Conservation (phyloP, 1,140 invertebrate genomes). For the Drosophila punjabiensis region DNA sequence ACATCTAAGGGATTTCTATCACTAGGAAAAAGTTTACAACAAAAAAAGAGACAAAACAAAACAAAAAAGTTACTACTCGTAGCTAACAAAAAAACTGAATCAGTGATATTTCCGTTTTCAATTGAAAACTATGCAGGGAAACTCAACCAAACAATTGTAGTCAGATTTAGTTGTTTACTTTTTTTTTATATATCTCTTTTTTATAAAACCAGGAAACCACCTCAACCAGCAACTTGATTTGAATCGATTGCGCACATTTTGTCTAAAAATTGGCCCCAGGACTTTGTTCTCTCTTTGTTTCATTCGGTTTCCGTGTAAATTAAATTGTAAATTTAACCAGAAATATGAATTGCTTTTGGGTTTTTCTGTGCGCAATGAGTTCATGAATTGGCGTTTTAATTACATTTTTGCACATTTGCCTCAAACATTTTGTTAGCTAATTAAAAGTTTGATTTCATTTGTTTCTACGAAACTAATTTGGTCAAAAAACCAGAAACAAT, state of each 20-base stretch:
- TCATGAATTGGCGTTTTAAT: constrained; percentile 38
- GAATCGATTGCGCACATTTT: constrained; percentile 38
- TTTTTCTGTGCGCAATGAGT: constrained; percentile 11
- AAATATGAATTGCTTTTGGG: constrained; percentile 33
- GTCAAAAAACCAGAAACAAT: constrained; percentile 1
- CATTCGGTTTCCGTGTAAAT: constrained; percentile 29
- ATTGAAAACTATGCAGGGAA: constrained; percentile 41
- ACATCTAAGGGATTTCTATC: constrained; percentile 15
- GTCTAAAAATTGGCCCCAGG: constrained; percentile 18
- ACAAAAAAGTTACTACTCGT: neutral
- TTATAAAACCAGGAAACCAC: neutral
- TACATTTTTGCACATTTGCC: constrained; percentile 44
- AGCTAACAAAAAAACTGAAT: constrained; percentile 21
- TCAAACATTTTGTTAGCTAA: constrained; percentile 40
- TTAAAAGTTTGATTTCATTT: constrained; percentile 40
- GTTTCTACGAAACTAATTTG: constrained; percentile 30
- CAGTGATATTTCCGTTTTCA: constrained; percentile 38
- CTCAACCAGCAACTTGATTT: constrained; percentile 25
- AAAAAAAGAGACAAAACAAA: neutral
- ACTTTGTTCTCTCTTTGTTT: neutral
- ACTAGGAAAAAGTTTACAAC: constrained; percentile 11
- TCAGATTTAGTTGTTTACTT: constrained; percentile 36
- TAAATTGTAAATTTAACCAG: constrained; percentile 29
- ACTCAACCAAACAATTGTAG: constrained; percentile 25
- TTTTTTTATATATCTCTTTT: neutral